Conservation (phyloP, 2,113 vertebrate genomes). For the Oxyura jamaicensis region DNA sequence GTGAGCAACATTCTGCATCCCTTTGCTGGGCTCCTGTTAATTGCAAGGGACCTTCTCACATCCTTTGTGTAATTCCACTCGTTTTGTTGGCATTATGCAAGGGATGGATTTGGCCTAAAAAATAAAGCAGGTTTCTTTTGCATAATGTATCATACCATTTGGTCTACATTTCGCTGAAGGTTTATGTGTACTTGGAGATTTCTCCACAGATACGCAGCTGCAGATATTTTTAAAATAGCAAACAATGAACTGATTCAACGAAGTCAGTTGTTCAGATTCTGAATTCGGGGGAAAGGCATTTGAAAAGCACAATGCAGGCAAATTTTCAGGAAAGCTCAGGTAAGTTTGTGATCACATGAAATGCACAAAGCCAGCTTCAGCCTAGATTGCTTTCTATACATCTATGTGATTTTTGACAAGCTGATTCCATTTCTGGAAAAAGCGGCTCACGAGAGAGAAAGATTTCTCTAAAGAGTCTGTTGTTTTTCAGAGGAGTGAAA, state of each 20-base stretch:
- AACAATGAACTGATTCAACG: slow-evolving; percentile 48
- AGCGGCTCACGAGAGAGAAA: slow-evolving; percentile 34
- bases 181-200: slow-evolving; percentile 53
- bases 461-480: slow-evolving; percentile 66
- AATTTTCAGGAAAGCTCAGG: slow-evolving; percentile 32
- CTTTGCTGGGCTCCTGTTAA: neutral
- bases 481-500: slow-evolving; percentile 74
- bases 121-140: slow-evolving; percentile 62
- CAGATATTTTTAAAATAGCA: slow-evolving; percentile 36
- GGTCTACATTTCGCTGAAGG: slow-evolving; percentile 50
- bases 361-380: neutral
- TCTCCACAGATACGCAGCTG: slow-evolving; percentile 43
- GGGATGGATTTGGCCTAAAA: slow-evolving; percentile 41
- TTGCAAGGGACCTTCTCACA: slow-evolving; percentile 22
- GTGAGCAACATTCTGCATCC: neutral
- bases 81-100: slow-evolving; percentile 12
- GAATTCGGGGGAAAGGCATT: neutral
- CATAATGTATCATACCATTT: slow-evolving; percentile 67
- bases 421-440: slow-evolving; percentile 41
- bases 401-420: slow-evolving; percentile 36
- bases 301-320: neutral
- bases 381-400: neutral
- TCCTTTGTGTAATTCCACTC: slow-evolving; percentile 49
- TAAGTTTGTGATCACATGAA: neutral
- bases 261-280: neutral